Base-by-base conservation (phyloP, 2,113 vertebrate species). In the Promerops cafer region DNA sequence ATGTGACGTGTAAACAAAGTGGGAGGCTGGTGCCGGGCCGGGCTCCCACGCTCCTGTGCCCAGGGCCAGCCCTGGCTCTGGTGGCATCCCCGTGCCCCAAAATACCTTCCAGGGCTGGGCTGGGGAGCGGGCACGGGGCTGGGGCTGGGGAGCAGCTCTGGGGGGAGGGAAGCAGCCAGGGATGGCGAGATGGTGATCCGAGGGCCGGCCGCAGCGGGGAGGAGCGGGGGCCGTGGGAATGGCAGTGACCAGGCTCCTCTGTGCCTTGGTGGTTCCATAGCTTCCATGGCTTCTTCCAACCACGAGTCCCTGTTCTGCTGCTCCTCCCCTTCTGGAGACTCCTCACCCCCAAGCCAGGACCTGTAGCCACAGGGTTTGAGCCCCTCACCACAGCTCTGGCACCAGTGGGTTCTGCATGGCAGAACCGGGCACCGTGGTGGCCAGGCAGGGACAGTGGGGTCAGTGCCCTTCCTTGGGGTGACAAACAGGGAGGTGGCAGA, bases 41-140 rank as follows among this genome's bases (percentile, higher is more conserved):
- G 45, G 91, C 94, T 98, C 98, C 97, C 98, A 98, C 88, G 97
- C 94, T 95, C 97, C 13, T 2, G 18, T 57, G 71, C 89, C 72
- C 2, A 2, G 37, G 39, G 37, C 47, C 75, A 0, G 47, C 35
- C 47, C 13, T 20, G 37, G 26, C 17, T 0, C 64, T 2, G 3
- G 2, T 3, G 40, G 44, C 33, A 56, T 4, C 60, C 61, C 44
- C 0, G 2, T 4, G 13, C 45, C 77, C 72, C n/a, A 40, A 21
- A 69, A n/a, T 9, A 2, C 52, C 52, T 52, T 13, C n/a, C 72
- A 17, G 37, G 1, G 3, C 26, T 22, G 39, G 19, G 28, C 52
- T 49, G 64, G 66, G 56, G 15, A 54, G 21, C 4, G 31, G 30
- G 53, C 39, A 39, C 5, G 4, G 40, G 65, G 24, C 40, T 66